A percentile compares a stretch with the other conserved stretches of the same genome.
phyloP scores from a whole-genome alignment of 1,140 invertebrate genomes.

The Calosoma granatense region DNA sequence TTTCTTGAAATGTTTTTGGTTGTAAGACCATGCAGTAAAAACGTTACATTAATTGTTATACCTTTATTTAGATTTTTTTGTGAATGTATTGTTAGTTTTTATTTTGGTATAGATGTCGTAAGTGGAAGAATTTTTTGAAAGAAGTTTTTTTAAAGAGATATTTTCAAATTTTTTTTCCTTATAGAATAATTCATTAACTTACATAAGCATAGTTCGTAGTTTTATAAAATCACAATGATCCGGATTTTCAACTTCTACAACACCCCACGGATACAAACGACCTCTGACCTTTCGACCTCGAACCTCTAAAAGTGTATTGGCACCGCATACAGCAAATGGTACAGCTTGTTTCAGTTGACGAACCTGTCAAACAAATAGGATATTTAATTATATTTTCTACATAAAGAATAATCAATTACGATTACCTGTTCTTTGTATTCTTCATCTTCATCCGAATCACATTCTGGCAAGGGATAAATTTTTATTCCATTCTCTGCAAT shows the following conservation, averaged over 20 bases:
- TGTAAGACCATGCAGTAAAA: too few relatives aligned
- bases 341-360: conserved; percentile 84
- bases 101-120: too few relatives aligned
- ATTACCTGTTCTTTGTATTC: conserved; percentile 81
- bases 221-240: conserved; percentile 99
- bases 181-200: conserved; percentile 23
- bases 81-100: too few relatives aligned
- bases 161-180: neutral
- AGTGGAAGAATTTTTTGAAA: too few relatives aligned
- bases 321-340: conserved; percentile 98
- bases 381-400: neutral
- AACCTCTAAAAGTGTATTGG: conserved; percentile 84
- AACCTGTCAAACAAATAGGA: conserved; percentile 42
- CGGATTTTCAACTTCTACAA: conserved; percentile 98
- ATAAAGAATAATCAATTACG: conserved; percentile 3
- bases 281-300: conserved; percentile 82
- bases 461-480: conserved; percentile 94
- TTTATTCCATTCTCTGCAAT: conserved; percentile 74
- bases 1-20: too few relatives aligned
- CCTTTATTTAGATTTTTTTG: too few relatives aligned
- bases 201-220: conserved; percentile 94
- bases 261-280: conserved; percentile 95
- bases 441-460: conserved; percentile 90
- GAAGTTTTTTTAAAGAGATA: too few relatives aligned
- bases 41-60: too few relatives aligned